Percentiles rank a stretch among this genome's conserved stretches.
phyloP scores from a whole-genome alignment of 2,888 invertebrate species.

The Ferrisia virgata region DNA sequence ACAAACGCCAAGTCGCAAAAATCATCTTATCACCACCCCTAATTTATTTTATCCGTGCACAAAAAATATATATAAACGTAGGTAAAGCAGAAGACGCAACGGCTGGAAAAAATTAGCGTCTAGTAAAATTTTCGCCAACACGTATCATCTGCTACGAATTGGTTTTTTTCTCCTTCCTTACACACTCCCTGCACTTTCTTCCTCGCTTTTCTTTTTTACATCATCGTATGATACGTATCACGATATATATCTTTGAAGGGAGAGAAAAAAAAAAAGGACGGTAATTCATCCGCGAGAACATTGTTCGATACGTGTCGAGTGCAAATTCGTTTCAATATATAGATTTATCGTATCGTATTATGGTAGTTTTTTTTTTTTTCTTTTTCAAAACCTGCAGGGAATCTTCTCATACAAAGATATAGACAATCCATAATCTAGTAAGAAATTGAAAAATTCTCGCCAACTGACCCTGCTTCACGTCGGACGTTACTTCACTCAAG shows the following conservation, averaged over 20 bases:
- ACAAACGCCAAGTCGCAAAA: not conserved
- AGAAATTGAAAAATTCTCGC: not conserved
- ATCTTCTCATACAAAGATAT: not conserved
- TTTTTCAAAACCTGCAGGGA: not conserved
- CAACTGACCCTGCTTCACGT: not conserved
- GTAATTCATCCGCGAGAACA: conserved; percentile 24
- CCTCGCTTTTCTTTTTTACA: not conserved
- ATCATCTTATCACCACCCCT: not conserved
- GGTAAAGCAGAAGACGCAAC: not conserved
- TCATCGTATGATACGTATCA: not conserved
- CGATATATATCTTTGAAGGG: not conserved
- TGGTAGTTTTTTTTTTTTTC: not conserved
- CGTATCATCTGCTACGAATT: conserved; percentile 23
- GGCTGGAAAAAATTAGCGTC: conserved; percentile 16
- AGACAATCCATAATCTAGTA: not conserved
- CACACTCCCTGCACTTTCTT: not conserved
- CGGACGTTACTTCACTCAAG: too few species aligned
- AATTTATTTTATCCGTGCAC: not conserved
- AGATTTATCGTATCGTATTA: not conserved
- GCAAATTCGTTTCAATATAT: not conserved
- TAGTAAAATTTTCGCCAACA: not conserved
- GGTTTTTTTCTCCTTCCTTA: not conserved
- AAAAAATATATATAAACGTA: too few species aligned
- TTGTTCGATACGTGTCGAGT: conserved; percentile 8
- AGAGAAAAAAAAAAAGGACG: not conserved